Evolutionary conservation across 2,113 vertebrate species (phyloP).

Genomic region (Rhea americana): DNA sequence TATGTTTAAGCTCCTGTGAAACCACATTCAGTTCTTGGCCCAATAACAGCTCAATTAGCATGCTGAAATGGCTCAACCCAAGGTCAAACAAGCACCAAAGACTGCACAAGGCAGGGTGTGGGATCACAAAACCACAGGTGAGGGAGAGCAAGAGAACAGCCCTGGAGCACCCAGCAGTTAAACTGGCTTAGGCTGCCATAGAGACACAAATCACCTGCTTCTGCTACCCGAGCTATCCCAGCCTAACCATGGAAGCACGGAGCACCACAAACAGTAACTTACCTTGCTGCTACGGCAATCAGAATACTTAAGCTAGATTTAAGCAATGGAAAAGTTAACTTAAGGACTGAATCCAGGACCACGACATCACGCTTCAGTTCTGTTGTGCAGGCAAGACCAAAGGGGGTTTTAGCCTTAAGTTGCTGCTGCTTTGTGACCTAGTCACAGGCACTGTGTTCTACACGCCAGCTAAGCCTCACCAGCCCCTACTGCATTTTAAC

Average conservation of each 20-base stretch:
- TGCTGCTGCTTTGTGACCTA: neutral
- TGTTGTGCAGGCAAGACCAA: neutral
- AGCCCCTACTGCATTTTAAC: neutral
- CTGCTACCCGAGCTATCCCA: neutral
- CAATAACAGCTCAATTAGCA: neutral
- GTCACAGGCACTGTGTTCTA: neutral
- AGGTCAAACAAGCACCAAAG: slow-evolving; percentile 25
- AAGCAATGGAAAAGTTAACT: neutral
- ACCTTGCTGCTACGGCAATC: fast-evolving
- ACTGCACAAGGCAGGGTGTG: neutral
- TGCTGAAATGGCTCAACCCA: neutral
- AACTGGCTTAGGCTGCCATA: fast-evolving
- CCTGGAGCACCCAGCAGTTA: neutral
- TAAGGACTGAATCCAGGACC: neutral
- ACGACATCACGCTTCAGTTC: neutral
- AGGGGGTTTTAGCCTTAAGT: neutral
- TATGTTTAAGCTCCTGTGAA: neutral
- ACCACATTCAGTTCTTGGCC: neutral
- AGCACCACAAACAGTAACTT: fast-evolving
- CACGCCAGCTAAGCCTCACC: neutral
- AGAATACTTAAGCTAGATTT: neutral
- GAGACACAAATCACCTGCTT: neutral
- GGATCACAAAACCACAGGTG: neutral
- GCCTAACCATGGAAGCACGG: neutral
- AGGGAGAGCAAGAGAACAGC: neutral